Conservation (phyloP, 2,888 invertebrate genomes). For the Caenorhabditis doughertyi region DNA sequence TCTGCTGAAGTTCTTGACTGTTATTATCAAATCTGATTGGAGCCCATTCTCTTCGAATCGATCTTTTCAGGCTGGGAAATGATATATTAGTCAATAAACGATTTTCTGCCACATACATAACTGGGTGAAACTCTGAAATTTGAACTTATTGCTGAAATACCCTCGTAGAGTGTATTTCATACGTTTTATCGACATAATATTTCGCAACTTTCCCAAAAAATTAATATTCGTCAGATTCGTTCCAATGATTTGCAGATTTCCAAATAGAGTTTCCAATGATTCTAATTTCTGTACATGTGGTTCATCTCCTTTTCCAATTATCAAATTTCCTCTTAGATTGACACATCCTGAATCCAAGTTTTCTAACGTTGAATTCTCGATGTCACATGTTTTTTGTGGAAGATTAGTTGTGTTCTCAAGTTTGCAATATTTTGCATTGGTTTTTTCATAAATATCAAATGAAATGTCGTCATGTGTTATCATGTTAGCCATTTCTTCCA, state of each 20-base stretch:
- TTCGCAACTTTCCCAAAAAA: background rate
- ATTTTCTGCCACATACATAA: background rate
- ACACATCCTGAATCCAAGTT: background rate
- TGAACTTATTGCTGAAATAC: no score
- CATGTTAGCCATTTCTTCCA: background rate
- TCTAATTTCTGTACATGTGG: background rate
- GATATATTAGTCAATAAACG: background rate
- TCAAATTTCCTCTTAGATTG: background rate
- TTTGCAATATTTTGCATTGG: background rate
- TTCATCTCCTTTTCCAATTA: background rate
- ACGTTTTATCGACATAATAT: background rate
- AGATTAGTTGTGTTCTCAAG: background rate
- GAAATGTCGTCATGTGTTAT: background rate
- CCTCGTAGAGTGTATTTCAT: no score
- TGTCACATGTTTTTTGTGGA: background rate
- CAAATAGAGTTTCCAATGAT: background rate
- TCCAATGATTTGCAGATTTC: background rate
- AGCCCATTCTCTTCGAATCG: background rate
- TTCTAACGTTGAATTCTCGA: background rate
- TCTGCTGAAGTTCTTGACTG: background rate
- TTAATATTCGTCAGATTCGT: constrained; percentile 2
- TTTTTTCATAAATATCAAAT: background rate
- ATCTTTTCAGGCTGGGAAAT: background rate
- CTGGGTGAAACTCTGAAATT: background rate
- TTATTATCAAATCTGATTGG: background rate